phyloP scores from a whole-genome alignment of 2,888 invertebrate genomes.

The Eupithecia insigniata region DNA sequence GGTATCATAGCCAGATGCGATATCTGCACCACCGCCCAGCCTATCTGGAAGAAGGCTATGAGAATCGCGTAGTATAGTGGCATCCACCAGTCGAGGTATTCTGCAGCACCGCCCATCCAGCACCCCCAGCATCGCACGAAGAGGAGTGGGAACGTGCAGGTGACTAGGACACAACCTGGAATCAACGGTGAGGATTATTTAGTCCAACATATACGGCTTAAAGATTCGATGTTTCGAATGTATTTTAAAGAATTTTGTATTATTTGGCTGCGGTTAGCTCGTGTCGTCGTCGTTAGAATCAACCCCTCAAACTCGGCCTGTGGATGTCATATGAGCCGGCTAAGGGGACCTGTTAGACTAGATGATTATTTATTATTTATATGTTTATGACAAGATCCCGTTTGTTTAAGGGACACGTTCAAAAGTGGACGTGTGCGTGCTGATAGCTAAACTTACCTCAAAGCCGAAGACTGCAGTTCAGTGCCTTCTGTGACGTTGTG shows the following conservation, averaged over 20 bases:
- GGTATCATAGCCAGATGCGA: constrained; percentile 96
- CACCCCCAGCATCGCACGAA: constrained; percentile 89
- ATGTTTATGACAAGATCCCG: background rate
- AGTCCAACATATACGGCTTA: background rate
- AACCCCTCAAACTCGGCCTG: no score
- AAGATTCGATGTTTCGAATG: background rate
- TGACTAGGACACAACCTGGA: constrained; percentile 87
- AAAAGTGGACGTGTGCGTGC: no score
- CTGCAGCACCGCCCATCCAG: constrained; percentile 58
- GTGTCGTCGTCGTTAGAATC: no score
- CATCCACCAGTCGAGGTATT: constrained; percentile 79
- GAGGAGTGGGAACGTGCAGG: constrained; percentile 90
- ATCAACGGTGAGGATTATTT: background rate
- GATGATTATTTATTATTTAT: no score
- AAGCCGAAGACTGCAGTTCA: no score
- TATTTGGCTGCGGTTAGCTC: no score
- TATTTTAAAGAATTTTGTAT: background rate
- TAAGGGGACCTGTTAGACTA: background rate
- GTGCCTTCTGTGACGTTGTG: no score
- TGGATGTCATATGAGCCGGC: no score
- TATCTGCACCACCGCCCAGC: constrained; percentile 97
- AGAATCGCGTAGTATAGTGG: constrained; percentile 83
- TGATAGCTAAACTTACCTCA: no score
- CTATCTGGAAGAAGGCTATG: constrained; percentile 93
- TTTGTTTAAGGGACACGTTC: background rate